These are phyloP conservation scores for Delia radicum DNA, from an alignment of 1,140 invertebrate species.

Conservation along the genomic window DNA sequence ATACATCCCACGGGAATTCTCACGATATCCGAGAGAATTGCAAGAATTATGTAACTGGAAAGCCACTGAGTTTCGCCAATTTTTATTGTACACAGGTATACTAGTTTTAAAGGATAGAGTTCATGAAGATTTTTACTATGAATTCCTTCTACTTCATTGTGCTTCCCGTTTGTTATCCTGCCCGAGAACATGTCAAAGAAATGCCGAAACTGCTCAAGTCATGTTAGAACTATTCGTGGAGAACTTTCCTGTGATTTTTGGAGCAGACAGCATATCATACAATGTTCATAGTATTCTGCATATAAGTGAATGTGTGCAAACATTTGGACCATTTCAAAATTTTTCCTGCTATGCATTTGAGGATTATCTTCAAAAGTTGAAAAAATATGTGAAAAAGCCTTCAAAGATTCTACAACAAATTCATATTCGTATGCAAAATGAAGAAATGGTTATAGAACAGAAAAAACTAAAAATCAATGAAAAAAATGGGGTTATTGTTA, in stretches of 20 bases:
- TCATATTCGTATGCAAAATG: too few species aligned
- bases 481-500: background rate
- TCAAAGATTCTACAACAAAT: slow-evolving; percentile 21
- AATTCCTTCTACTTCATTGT: too few species aligned
- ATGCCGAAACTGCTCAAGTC: background rate
- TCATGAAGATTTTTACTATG: background rate
- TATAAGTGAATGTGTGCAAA: too few species aligned
- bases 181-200: too few species aligned
- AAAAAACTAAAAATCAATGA: too few species aligned
- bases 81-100: too few species aligned
- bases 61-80: slow-evolving; percentile 57
- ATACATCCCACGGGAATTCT: slow-evolving; percentile 6
- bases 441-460: too few species aligned
- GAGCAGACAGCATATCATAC: slow-evolving; percentile 3
- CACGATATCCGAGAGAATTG: slow-evolving; percentile 46
- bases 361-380: slow-evolving; percentile 26
- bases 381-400: slow-evolving; percentile 26
- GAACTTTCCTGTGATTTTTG: slow-evolving; percentile 26
- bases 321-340: background rate
- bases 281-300: too few species aligned
- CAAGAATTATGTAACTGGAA: slow-evolving; percentile 55
- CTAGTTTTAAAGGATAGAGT: slow-evolving; percentile 43
- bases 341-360: slow-evolving; percentile 22
- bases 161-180: slow-evolving; percentile 4
- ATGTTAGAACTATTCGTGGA: slow-evolving; percentile 25